Base-by-base conservation (phyloP, 2,888 invertebrate species). In the Amphipyra berbera region DNA sequence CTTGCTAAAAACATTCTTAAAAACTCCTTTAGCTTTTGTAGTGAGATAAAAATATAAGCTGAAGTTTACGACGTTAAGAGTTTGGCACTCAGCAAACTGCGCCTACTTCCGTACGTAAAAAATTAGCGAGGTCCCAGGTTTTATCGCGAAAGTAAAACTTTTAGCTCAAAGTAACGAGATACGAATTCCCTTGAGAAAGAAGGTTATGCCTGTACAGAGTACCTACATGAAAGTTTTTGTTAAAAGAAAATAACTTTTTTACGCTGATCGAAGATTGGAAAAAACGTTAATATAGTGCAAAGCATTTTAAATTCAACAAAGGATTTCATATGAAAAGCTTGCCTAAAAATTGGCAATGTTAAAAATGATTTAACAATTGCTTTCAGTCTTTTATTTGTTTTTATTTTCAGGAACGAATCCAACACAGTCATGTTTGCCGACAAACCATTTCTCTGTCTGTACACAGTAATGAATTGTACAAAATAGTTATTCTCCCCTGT, bases 91-190 rank as follows among this genome's bases (percentile, higher is more conserved):
- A n/a, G 58, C 57, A 59, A 65, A 68, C 70, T 58, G 59, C 21
- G 67, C 70, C 74, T 77, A 77, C 68, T 69, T 61, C 45, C 49
- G 46, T 62, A 58, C 67, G 62, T 77, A 60, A 70, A 68, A 77
- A 73, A 79, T 69, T 77, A 61, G 66, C 56, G 21, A 55, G 52
- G 47, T 49, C 52, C 63, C 77, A 48, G 62, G 50, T 67, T 77
- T 69, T 79, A 73, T 46, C 48, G 47, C 48, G 13, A 42, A 57
- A 61, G 64, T 63, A 49, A 75, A 66, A 69, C 41, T 65, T 64
- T 72, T 42, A 56, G 46, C 52, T 68, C 45, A 13, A 52, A 55
- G 38, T 47, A 58, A 53, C 67, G 52, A 59, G 9, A 42, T 54
- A 50, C 57, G 50, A 50, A 68, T 54, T 64, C 50, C 54, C 59